Percentiles rank a stretch among this genome's conserved stretches.
Evolutionary conservation across 1,140 invertebrate species (phyloP).

Genomic region (Cyclina sinensis): DNA sequence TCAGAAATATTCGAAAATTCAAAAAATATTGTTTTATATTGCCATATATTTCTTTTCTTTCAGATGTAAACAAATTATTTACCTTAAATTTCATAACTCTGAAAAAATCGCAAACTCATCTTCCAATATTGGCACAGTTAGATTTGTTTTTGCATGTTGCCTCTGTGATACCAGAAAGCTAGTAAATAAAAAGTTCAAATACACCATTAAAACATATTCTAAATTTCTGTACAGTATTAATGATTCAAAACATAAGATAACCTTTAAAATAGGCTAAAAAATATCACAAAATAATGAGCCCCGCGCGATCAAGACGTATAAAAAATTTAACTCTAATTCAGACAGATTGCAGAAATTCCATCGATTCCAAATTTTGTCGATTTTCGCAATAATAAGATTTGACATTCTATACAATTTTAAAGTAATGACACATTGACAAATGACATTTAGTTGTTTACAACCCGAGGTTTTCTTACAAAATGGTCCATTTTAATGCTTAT

Average conservation of each 20-base stretch:
- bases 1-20: too few species aligned
- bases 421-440: slow-evolving; percentile 20
- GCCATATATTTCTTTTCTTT: too few species aligned
- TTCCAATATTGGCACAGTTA: too few species aligned
- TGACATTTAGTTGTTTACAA: slow-evolving; percentile 25
- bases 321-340: neutral
- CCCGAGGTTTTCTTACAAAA: neutral
- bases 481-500: neutral
- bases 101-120: too few species aligned
- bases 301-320: neutral
- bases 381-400: slow-evolving; percentile 29
- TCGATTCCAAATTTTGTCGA: neutral
- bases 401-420: slow-evolving; percentile 1
- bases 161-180: too few species aligned
- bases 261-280: neutral
- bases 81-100: too few species aligned
- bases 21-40: too few species aligned
- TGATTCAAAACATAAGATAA: neutral
- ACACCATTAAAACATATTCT: neutral
- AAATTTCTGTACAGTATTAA: neutral
- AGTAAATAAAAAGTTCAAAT: too few species aligned
- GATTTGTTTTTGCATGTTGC: too few species aligned
- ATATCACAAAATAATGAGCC: neutral
- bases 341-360: neutral
- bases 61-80: too few species aligned